These are phyloP conservation scores for Amblyjoppa fuscipennis DNA, from an alignment of 2,888 invertebrate species.

Conservation along the genomic window DNA sequence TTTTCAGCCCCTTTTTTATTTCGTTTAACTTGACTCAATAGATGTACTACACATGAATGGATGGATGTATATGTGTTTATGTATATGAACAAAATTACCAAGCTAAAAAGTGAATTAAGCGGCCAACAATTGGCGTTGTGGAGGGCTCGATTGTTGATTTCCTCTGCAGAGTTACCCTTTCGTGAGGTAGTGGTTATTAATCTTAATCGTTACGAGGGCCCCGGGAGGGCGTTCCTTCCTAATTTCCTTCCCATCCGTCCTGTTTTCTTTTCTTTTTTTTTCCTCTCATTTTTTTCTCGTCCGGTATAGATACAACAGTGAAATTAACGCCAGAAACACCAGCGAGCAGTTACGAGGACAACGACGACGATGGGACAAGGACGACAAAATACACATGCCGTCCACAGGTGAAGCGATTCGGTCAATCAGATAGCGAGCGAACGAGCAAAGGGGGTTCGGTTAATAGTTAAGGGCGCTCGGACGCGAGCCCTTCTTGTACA, in stretches of 20 bases:
- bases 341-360: conserved; percentile 32
- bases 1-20: background rate
- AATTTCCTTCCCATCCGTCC: conserved; percentile 53
- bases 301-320: conserved; percentile 39
- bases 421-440: conserved; percentile 76
- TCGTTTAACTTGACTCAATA: background rate
- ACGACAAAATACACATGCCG: conserved; percentile 77
- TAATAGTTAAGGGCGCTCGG: conserved; percentile 49
- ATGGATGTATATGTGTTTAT: background rate
- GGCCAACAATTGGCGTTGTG: background rate
- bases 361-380: conserved; percentile 67
- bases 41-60: background rate
- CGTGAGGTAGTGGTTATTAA: conserved; percentile 34
- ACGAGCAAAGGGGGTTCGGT: conserved; percentile 54
- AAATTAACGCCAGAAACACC: conserved; percentile 54
- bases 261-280: conserved; percentile 3
- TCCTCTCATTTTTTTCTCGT: conserved; percentile 35
- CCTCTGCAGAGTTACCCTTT: conserved; percentile 9
- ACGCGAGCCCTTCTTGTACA: conserved; percentile 49
- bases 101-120: conserved; percentile 7
- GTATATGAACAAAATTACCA: background rate
- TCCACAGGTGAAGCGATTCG: conserved; percentile 79
- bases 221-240: conserved; percentile 46
- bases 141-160: conserved; percentile 14
- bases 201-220: conserved; percentile 47